These are phyloP conservation scores for Rhagoletis zephyria DNA, from an alignment of 1,140 invertebrate species.

Conservation along the genomic window DNA sequence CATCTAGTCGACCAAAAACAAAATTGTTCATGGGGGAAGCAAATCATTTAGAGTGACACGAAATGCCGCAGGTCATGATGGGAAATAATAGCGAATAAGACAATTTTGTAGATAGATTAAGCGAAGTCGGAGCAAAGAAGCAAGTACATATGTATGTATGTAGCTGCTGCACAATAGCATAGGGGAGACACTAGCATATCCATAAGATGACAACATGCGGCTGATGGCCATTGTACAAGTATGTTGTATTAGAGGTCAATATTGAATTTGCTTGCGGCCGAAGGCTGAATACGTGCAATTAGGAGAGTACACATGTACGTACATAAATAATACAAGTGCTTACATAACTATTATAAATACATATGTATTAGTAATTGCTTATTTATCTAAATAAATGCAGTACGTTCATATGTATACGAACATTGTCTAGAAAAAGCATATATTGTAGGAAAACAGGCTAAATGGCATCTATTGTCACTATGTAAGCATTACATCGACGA, in stretches of 20 bases:
- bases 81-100: background rate
- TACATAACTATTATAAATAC: background rate
- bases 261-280: background rate
- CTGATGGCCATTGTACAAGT: background rate
- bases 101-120: background rate
- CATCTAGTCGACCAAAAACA: background rate
- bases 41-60: background rate
- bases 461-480: too few species aligned
- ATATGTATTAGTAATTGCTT: too few species aligned
- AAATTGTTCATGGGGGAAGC: slow-evolving; percentile 5
- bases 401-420: too few species aligned
- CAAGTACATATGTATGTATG: background rate
- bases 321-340: too few species aligned
- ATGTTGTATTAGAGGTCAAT: background rate
- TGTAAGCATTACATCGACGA: too few species aligned
- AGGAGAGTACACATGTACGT: background rate
- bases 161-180: too few species aligned
- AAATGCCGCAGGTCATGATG: background rate
- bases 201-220: background rate
- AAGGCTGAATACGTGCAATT: background rate
- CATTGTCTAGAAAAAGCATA: too few species aligned
- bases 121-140: too few species aligned
- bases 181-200: background rate
- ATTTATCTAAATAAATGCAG: too few species aligned
- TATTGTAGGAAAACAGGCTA: too few species aligned